These are phyloP conservation scores for Mesocricetus auratus DNA, from an alignment of 2,113 vertebrate species.

Conservation along the genomic window DNA sequence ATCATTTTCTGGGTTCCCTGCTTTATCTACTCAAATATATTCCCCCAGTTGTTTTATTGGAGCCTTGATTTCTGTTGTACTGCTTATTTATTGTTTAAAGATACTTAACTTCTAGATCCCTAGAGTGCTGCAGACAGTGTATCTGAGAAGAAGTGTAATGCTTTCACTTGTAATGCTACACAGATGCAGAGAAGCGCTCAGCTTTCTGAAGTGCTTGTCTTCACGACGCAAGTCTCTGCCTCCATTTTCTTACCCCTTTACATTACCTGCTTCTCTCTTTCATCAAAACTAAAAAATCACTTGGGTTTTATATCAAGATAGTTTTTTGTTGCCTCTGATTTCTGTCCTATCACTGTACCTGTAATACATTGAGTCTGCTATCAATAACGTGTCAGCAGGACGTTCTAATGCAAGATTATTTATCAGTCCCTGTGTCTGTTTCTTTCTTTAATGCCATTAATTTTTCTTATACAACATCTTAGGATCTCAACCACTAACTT, in stretches of 20 bases:
- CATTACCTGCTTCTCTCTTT: conserved; percentile 14
- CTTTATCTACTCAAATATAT: not conserved
- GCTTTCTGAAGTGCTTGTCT: not conserved
- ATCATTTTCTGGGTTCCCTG: conserved; percentile 22
- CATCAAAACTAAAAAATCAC: conserved; percentile 38
- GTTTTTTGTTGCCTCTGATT: conserved; percentile 50
- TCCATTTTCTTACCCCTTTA: conserved; percentile 7
- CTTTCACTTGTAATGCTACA: not conserved
- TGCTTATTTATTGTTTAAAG: not conserved
- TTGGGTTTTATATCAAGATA: conserved; percentile 53
- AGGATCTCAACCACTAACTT: conserved; percentile 12
- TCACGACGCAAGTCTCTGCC: not conserved
- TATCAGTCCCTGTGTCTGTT: conserved; percentile 9
- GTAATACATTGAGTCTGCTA: not conserved
- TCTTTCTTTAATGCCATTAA: conserved; percentile 50
- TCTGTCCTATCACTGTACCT: conserved; percentile 29
- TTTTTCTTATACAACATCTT: conserved; percentile 41
- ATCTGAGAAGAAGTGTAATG: not conserved
- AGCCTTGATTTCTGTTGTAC: not conserved
- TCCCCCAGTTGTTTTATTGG: conserved; percentile 1
- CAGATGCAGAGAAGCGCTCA: not conserved
- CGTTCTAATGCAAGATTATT: conserved; percentile 23
- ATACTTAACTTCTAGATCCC: conserved; percentile 25
- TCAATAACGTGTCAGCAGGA: conserved; percentile 53
- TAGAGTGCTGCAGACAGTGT: not conserved